These are phyloP conservation scores for Acanthosepion lycidas DNA, from an alignment of 2,888 invertebrate species.

Conservation along the genomic window DNA sequence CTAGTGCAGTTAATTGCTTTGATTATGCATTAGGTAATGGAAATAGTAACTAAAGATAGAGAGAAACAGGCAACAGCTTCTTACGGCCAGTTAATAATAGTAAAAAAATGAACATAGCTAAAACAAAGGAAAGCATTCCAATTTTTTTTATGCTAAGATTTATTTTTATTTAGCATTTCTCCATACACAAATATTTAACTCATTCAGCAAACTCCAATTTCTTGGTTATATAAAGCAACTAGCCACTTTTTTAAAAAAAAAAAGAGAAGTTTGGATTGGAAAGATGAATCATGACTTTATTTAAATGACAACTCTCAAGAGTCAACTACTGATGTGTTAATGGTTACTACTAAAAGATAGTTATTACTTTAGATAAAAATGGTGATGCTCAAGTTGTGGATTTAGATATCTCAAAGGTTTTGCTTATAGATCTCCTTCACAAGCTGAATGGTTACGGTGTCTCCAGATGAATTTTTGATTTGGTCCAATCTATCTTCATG, in stretches of 20 bases:
- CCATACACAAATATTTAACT: neutral
- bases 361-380: too few species aligned
- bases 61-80: neutral
- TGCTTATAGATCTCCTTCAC: too few species aligned
- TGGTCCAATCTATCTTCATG: too few species aligned
- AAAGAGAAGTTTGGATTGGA: neutral
- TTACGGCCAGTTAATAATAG: neutral
- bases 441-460: too few species aligned
- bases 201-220: neutral
- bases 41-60: neutral
- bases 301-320: neutral
- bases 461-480: too few species aligned
- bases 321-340: neutral
- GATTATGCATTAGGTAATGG: neutral
- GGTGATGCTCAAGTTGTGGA: too few species aligned
- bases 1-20: neutral
- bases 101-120: neutral
- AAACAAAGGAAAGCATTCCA: neutral
- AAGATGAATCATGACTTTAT: neutral
- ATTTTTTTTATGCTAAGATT: neutral
- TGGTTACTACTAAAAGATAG: too few species aligned
- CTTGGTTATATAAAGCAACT: neutral
- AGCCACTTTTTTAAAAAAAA: neutral
- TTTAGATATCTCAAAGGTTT: too few species aligned
- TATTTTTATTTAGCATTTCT: neutral